These are phyloP conservation scores for Strongylocentrotus purpuratus DNA, from an alignment of 35 echinoderm and acorn worm genomes.

Conservation along the genomic window DNA sequence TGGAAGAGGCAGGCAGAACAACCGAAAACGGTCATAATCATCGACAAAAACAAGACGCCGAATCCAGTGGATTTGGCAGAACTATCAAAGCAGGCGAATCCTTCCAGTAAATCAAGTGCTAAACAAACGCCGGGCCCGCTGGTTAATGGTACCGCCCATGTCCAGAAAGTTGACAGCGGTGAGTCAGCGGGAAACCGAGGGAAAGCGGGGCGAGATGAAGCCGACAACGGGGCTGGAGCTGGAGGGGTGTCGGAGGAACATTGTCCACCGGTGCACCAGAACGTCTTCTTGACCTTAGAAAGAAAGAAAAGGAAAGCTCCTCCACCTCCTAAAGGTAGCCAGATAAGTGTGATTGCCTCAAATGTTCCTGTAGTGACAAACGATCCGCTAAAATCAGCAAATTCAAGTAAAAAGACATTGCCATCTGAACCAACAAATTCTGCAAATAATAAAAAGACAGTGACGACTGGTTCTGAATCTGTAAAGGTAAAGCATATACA, in stretches of 20 bases:
- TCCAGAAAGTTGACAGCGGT: not conserved
- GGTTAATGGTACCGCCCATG: conserved; percentile 24
- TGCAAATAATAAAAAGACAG: not conserved
- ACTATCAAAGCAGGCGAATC: not conserved
- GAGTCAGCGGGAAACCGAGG: conserved; percentile 2
- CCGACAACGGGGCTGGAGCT: not conserved
- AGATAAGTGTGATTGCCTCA: conserved; percentile 22
- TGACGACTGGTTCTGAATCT: not conserved
- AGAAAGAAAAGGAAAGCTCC: conserved; percentile 45
- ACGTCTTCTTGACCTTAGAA: conserved; percentile 66
- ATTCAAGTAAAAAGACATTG: conserved; percentile 17
- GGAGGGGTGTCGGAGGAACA: conserved; percentile 90
- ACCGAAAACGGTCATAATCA: conserved; percentile 88
- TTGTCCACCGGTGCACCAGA: conserved; percentile 72
- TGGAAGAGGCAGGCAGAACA: conserved; percentile 85
- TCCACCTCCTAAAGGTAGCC: not conserved
- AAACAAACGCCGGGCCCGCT: not conserved
- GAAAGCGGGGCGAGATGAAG: conserved; percentile 10
- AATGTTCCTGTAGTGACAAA: not conserved
- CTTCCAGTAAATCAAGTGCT: not conserved
- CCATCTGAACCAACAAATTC: not conserved
- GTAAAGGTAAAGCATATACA: not conserved
- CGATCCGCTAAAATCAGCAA: not conserved
- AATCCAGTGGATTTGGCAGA: not conserved
- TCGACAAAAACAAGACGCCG: conserved; percentile 27